Percentiles rank a stretch among this genome's conserved stretches.
These are phyloP conservation scores for Rhingia campestris DNA, from an alignment of 2,888 invertebrate species.

Conservation along the genomic window DNA sequence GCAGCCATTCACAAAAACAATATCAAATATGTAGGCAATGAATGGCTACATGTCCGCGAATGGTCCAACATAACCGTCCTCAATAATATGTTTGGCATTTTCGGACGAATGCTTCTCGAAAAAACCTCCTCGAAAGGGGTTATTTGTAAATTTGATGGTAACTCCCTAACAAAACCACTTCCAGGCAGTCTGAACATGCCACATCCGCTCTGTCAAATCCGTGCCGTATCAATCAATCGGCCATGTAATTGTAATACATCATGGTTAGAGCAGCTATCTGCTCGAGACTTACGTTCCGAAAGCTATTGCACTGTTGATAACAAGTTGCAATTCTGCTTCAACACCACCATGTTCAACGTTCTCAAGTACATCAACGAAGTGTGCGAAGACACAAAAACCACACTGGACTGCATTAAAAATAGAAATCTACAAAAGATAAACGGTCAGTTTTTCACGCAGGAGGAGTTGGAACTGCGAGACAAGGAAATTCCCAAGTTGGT, in stretches of 20 bases:
- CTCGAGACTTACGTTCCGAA: conserved; percentile 80
- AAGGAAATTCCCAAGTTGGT: conserved; percentile 72
- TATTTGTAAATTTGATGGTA: conserved; percentile 80
- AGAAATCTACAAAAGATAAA: conserved; percentile 77
- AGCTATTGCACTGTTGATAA: conserved; percentile 79
- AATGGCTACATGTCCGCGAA: conserved; percentile 80
- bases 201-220: conserved; percentile 78
- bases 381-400: conserved; percentile 78
- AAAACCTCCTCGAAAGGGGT: conserved; percentile 75
- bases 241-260: conserved; percentile 79
- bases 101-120: conserved; percentile 78
- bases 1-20: conserved; percentile 79
- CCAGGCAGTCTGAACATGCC: conserved; percentile 80
- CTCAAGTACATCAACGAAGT: conserved; percentile 80
- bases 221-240: conserved; percentile 78
- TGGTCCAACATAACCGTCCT: conserved; percentile 79
- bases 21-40: conserved; percentile 77
- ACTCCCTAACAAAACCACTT: conserved; percentile 78
- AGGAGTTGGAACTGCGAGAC: conserved; percentile 76
- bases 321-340: conserved; percentile 79
- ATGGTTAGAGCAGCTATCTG: conserved; percentile 78
- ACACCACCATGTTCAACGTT: conserved; percentile 78
- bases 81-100: conserved; percentile 79
- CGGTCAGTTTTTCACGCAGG: conserved; percentile 78
- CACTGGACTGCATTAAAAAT: conserved; percentile 78